Evolutionary conservation across 2,113 vertebrate genomes (phyloP).

Genomic region (Ginglymostoma cirratum): DNA sequence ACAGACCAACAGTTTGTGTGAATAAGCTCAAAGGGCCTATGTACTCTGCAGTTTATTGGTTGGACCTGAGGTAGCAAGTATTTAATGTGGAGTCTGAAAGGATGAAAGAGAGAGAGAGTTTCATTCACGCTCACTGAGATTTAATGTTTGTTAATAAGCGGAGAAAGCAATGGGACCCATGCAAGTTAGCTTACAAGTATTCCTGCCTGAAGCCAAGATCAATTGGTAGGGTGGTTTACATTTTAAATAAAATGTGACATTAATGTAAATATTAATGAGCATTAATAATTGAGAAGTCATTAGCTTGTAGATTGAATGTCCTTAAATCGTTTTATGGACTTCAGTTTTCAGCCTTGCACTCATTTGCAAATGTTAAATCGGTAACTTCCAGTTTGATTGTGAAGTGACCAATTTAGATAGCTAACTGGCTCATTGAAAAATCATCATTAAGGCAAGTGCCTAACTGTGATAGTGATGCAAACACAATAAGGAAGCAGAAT

Average conservation of each 20-base stretch:
- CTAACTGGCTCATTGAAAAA: no score
- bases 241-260: neutral
- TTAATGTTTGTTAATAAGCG: neutral
- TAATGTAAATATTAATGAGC: constrained; percentile 1
- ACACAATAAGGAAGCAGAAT: no score
- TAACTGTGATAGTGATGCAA: no score
- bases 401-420: neutral
- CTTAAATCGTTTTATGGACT: neutral
- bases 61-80: neutral
- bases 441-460: no score
- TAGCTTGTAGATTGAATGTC: neutral
- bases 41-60: neutral
- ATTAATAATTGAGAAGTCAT: neutral
- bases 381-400: neutral
- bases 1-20: neutral
- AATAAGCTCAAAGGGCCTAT: neutral
- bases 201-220: neutral
- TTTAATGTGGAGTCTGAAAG: neutral
- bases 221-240: neutral
- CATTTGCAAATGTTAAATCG: neutral
- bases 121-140: neutral
- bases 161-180: neutral
- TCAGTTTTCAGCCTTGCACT: neutral
- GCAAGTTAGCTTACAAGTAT: neutral
- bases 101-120: neutral